These are phyloP conservation scores for Galerucella pusilla DNA, from an alignment of 2,888 invertebrate genomes.

Conservation along the genomic window DNA sequence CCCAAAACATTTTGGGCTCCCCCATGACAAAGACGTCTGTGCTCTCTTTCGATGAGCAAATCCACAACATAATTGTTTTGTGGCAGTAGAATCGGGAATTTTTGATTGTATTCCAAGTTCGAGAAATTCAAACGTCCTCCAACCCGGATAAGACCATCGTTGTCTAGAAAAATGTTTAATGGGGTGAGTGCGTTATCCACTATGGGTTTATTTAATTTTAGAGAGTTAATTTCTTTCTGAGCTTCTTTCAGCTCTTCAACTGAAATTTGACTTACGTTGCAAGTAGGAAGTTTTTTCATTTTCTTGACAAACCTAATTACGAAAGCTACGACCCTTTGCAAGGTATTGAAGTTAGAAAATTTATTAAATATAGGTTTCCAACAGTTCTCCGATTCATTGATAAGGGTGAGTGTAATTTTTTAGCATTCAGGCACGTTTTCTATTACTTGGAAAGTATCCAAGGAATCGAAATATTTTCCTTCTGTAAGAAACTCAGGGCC, in stretches of 20 bases:
- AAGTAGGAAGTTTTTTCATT: no score
- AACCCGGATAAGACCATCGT: neutral
- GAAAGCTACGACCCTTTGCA: neutral
- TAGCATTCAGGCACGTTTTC: neutral
- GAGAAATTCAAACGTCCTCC: no score
- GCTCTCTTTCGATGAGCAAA: slow-evolving; percentile 3
- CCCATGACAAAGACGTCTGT: no score
- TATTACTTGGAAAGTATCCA: neutral
- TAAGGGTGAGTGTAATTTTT: slow-evolving; percentile 1
- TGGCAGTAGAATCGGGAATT: slow-evolving; percentile 3
- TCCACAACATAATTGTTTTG: slow-evolving; percentile 6
- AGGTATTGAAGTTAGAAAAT: neutral
- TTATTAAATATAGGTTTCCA: slow-evolving; percentile 1
- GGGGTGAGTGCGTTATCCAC: neutral
- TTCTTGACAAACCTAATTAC: no score
- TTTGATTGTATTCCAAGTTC: neutral
- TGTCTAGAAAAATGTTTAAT: neutral
- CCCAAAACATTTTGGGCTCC: no score
- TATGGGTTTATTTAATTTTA: slow-evolving; percentile 6
- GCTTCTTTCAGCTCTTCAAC: no score
- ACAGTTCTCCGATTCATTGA: neutral
- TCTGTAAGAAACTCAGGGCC: neutral
- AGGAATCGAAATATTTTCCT: neutral
- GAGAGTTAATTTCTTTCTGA: neutral
- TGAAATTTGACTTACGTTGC: no score